Percentiles rank a stretch among this genome's conserved stretches.
phyloP scores from a whole-genome alignment of 2,888 invertebrate species.

The Pseudeuparius sepicola region DNA sequence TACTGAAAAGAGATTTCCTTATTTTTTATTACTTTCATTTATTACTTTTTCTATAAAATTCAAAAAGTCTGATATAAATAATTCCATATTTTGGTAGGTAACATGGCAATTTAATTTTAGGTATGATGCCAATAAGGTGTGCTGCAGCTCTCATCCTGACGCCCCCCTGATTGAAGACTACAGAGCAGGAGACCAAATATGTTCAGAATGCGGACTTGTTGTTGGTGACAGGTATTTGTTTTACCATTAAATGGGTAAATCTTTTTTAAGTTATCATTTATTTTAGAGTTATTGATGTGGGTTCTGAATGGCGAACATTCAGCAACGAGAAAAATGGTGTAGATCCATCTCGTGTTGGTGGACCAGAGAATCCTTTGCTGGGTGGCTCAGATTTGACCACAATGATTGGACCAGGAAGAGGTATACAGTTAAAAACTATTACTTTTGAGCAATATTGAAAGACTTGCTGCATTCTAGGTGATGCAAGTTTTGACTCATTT shows the following conservation, averaged over 20 bases:
- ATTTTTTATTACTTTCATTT: not conserved
- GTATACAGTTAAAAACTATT: conserved; percentile 21
- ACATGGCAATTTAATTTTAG: too few relatives aligned
- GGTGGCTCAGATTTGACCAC: conserved; percentile 95
- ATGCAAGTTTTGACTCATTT: conserved; percentile 82
- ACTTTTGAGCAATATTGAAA: too few relatives aligned
- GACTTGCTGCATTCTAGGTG: conserved; percentile 41
- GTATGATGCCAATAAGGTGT: conserved; percentile 65
- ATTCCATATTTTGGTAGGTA: too few relatives aligned
- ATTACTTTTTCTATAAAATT: too few relatives aligned
- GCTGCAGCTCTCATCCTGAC: conserved; percentile 92
- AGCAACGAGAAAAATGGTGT: conserved; percentile 95
- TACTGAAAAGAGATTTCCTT: not conserved
- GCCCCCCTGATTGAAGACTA: conserved; percentile 96
- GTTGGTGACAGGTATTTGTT: conserved; percentile 84
- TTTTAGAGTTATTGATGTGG: conserved; percentile 94
- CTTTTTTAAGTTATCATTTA: conserved; percentile 18
- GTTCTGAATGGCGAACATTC: conserved; percentile 99
- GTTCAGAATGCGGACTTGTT: conserved; percentile 98
- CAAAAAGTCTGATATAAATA: too few relatives aligned
- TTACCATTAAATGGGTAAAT: conserved; percentile 1
- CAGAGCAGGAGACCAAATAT: conserved; percentile 97
- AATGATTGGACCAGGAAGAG: conserved; percentile 69
- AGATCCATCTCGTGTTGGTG: conserved; percentile 99
- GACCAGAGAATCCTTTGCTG: conserved; percentile 93